Evolutionary conservation across 2,888 invertebrate species (phyloP).

Genomic region (Tetranychus piercei): DNA sequence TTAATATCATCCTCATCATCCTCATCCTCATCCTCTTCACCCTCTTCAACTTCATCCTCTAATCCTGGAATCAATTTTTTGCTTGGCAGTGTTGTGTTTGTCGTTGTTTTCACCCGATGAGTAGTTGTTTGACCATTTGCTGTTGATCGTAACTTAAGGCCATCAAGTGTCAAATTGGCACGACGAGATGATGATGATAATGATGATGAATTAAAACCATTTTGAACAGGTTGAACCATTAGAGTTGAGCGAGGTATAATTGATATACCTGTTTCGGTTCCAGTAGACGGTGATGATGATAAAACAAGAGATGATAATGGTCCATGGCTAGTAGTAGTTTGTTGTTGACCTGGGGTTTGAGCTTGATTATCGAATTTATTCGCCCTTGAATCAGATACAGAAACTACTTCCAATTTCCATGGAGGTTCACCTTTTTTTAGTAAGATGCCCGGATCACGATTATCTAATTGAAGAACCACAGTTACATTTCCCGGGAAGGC

Average conservation of each 20-base stretch:
- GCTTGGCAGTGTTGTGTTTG: slow-evolving; percentile 16
- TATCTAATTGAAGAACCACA: slow-evolving; percentile 85
- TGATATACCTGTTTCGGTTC: slow-evolving; percentile 2
- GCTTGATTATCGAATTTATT: neutral
- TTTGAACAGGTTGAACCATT: neutral
- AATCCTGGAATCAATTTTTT: slow-evolving; percentile 1
- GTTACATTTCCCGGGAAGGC: slow-evolving; percentile 55
- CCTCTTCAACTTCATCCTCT: slow-evolving; percentile 3
- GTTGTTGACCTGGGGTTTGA: slow-evolving; percentile 7
- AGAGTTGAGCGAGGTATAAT: neutral
- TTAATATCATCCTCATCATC: slow-evolving; percentile 3
- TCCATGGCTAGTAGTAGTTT: slow-evolving; percentile 16
- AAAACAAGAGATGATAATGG: neutral
- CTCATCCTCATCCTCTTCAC: slow-evolving; percentile 11
- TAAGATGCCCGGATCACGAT: slow-evolving; percentile 1
- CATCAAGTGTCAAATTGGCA: slow-evolving; percentile 26
- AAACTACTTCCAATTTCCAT: slow-evolving; percentile 10
- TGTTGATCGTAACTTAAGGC: slow-evolving; percentile 23
- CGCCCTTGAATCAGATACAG: neutral
- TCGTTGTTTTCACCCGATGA: slow-evolving; percentile 22
- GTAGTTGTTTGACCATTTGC: neutral
- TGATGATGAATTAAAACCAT: slow-evolving; percentile 2
- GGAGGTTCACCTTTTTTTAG: slow-evolving; percentile 8
- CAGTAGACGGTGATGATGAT: neutral
- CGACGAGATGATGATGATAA: slow-evolving; percentile 16